Evolutionary conservation across 2,888 invertebrate genomes (phyloP), one percentile per base, ranked within the genome.

Genomic region (Drosophila infuscata): DNA sequence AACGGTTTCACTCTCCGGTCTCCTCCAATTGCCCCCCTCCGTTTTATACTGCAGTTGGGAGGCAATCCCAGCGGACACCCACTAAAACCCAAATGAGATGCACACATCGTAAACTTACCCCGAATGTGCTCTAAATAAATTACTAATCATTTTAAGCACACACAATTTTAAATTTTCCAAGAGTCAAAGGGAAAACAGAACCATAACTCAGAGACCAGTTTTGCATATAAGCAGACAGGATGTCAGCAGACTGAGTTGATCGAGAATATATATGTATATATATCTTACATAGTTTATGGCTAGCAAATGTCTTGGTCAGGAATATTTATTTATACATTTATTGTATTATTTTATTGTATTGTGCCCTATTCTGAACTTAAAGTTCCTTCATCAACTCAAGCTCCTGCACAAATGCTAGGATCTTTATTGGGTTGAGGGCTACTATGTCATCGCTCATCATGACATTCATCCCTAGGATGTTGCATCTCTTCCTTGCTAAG

Each of bases 91-190:
- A 85, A 90, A 87, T 85, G 86, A 88, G 88, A 87, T 82, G 81
- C 90, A 83, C 90, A 88, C 72, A 61, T 87, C 89, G 79, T 85
- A 83, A 85, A 85, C 76, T 81, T 79, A 38, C 51, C 82, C 66
- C 65, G 46, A 71, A 72, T 72, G 71, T 59, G 63, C 74, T 65
- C 70, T 82, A 82, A 82, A 81, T 83, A 79, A 79, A 76, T 76
- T 83, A 74, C 67, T 78, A 65, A 83, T 66, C 72, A 72, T 68
- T 63, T 75, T 38, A 32, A 69, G 62, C 65, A 54, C 43, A 67
- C 56, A 60, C 36, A 68, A 74, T 80, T 65, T 62, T 9, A 60
- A 67, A 64, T 57, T 74, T 60, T 36, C 15, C 20, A 52, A 12
- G 1, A 43, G 38, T 30, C 6, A 5, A 30, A 8, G 6, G n/a